Evolutionary conservation across 2,888 invertebrate genomes (phyloP).

Genomic region (Acanthosepion lycidas): DNA sequence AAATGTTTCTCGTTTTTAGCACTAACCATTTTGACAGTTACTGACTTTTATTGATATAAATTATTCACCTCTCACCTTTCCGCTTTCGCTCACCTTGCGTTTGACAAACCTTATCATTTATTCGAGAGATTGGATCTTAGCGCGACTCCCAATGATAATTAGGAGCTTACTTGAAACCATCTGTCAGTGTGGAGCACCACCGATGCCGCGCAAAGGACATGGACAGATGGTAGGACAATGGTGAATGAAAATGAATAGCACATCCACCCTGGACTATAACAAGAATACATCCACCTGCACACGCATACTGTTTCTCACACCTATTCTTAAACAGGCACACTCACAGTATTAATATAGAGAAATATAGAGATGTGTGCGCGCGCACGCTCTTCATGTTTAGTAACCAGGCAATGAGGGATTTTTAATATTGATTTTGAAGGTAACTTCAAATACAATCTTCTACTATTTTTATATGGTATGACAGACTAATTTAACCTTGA

Average conservation of each 20-base stretch:
- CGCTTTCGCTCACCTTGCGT: not conserved
- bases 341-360: not conserved
- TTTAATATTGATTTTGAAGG: no score
- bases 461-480: no score
- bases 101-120: not conserved
- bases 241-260: no score
- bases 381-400: no score
- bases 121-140: conserved; percentile 12
- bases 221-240: no score
- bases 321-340: not conserved
- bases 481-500: not conserved
- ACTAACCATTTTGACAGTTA: not conserved
- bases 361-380: not conserved
- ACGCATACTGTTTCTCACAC: no score
- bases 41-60: conserved; percentile 1
- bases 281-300: no score
- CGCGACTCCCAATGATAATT: not conserved
- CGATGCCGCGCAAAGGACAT: not conserved
- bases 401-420: no score
- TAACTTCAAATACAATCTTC: no score
- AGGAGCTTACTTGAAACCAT: not conserved
- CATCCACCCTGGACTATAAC: no score
- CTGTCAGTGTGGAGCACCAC: not conserved
- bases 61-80: not conserved
- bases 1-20: conserved; percentile 8